Conservation (phyloP, 2,113 vertebrate species). For the Chionodraco myersi region DNA sequence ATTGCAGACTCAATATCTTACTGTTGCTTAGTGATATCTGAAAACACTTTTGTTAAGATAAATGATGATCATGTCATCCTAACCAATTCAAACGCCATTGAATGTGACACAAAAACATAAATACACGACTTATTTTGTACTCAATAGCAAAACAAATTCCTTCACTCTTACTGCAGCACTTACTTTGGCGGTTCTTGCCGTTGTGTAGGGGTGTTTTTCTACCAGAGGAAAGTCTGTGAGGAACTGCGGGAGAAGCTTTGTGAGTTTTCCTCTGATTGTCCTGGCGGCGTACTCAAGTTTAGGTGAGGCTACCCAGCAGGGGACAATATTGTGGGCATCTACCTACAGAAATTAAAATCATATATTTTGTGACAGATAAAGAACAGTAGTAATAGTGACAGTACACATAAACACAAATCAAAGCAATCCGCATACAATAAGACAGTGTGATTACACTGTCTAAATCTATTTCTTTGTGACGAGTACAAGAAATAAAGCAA, state of each 20-base stretch:
- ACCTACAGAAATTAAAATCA: conserved; percentile 79
- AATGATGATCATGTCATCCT: neutral
- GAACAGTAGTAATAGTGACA: neutral
- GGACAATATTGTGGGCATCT: conserved; percentile 91
- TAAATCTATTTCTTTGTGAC: neutral
- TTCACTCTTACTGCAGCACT: neutral
- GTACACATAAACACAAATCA: neutral
- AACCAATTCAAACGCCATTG: neutral
- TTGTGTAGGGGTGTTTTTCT: conserved; percentile 77
- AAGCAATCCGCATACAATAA: neutral
- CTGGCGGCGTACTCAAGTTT: conserved; percentile 90
- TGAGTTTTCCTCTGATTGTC: conserved; percentile 90
- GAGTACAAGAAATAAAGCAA: neutral
- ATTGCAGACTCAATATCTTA: conserved; percentile 22
- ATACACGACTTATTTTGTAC: neutral
- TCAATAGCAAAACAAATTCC: too few relatives aligned
- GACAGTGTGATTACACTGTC: neutral
- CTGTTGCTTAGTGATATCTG: neutral
- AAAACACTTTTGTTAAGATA: neutral
- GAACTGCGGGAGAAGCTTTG: conserved; percentile 85
- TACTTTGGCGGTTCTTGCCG: conserved; percentile 80
- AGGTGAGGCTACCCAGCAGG: conserved; percentile 89
- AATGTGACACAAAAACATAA: conserved; percentile 1
- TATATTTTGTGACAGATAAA: neutral
- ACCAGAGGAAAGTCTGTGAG: conserved; percentile 87